Evolutionary conservation across 2,888 invertebrate species (phyloP).

Genomic region (Stenichneumon culpator): DNA sequence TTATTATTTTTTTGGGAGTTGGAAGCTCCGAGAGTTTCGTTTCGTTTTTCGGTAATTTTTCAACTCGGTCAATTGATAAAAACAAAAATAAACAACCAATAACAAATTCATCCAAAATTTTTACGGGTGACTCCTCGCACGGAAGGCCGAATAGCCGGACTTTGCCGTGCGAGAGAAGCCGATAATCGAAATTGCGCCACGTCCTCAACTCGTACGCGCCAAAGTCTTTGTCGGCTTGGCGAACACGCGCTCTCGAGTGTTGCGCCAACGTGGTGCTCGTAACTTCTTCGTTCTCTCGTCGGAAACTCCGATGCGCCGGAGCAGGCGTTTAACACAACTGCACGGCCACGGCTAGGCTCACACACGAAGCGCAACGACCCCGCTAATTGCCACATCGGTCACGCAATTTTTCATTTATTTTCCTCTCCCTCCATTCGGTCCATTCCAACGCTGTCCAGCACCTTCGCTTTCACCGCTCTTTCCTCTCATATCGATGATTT

Average conservation of each 20-base stretch:
- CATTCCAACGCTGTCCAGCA: slow-evolving; percentile 1
- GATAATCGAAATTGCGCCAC: slow-evolving; percentile 29
- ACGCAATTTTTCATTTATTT: slow-evolving; percentile 64
- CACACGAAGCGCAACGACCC: slow-evolving; percentile 69
- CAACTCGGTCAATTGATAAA: neutral
- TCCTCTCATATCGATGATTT: slow-evolving; percentile 6
- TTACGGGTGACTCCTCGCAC: neutral
- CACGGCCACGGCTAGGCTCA: slow-evolving; percentile 36
- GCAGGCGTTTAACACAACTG: slow-evolving; percentile 16
- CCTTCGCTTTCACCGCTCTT: slow-evolving; percentile 5
- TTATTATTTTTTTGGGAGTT: too few relatives aligned
- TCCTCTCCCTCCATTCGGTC: slow-evolving; percentile 17
- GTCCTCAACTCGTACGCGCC: slow-evolving; percentile 38
- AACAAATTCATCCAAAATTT: neutral
- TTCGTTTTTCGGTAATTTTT: neutral
- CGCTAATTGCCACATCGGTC: slow-evolving; percentile 73
- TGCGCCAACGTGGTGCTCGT: slow-evolving; percentile 73
- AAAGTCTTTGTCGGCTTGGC: slow-evolving; percentile 60
- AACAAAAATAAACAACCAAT: neutral
- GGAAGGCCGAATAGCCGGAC: neutral
- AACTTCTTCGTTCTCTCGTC: slow-evolving; percentile 64
- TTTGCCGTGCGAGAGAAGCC: neutral
- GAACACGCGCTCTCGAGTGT: slow-evolving; percentile 72
- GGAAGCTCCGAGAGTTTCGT: too few relatives aligned
- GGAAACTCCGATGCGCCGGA: slow-evolving; percentile 21